Percentiles rank a stretch among this genome's conserved stretches.
These are phyloP conservation scores for Manis crassicaudata DNA, from an alignment of 2,797 vertebrate species.

Conservation along the genomic window DNA sequence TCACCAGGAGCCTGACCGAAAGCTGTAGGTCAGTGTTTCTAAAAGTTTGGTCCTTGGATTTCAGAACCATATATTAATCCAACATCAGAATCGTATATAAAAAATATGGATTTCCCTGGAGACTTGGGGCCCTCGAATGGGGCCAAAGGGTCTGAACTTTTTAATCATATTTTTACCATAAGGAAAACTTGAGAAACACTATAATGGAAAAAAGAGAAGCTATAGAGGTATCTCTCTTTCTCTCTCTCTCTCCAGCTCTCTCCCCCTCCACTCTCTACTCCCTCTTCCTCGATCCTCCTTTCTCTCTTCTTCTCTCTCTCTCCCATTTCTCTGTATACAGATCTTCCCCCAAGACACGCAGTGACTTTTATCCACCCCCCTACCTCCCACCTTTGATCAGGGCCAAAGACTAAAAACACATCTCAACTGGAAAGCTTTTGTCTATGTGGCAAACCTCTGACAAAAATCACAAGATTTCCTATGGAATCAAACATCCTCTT, in stretches of 20 bases:
- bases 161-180: neutral
- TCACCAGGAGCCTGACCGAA: neutral
- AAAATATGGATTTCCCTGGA: neutral
- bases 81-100: neutral
- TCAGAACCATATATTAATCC: neutral
- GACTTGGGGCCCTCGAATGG: neutral
- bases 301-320: neutral
- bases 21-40: neutral
- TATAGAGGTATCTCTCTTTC: neutral
- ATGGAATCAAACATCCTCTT: neutral
- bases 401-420: neutral
- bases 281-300: neutral
- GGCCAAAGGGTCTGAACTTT: neutral
- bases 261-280: neutral
- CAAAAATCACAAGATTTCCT: neutral
- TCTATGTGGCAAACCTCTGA: neutral
- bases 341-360: neutral
- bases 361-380: neutral
- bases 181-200: neutral
- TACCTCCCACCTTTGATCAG: neutral
- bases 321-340: neutral
- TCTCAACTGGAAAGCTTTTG: neutral
- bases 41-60: neutral
- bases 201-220: neutral
- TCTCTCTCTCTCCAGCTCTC: neutral